Evolutionary conservation across 2,888 invertebrate species (phyloP).

Genomic region (Eupithecia centaureata): DNA sequence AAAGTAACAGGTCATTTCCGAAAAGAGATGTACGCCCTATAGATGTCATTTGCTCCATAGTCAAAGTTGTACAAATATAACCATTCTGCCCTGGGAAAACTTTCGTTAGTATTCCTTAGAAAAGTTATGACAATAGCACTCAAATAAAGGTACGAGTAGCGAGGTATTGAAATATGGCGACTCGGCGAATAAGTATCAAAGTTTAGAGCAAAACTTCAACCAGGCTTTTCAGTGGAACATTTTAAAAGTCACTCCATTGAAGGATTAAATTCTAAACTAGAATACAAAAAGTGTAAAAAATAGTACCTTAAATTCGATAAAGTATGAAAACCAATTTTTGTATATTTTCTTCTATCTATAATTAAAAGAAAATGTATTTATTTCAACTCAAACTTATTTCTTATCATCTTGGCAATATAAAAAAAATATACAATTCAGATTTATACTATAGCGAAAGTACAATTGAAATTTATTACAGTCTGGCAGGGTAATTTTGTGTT

Average conservation of each 20-base stretch:
- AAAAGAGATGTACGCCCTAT: neutral
- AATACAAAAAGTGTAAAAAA: too few species aligned
- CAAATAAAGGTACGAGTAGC: constrained; percentile 1
- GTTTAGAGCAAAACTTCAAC: constrained; percentile 55
- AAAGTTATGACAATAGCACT: constrained; percentile 2
- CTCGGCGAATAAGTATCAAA: constrained; percentile 51
- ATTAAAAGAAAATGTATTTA: too few species aligned
- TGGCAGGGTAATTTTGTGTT: too few species aligned
- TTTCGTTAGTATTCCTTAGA: neutral
- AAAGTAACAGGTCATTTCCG: neutral
- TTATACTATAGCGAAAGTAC: too few species aligned
- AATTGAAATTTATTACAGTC: too few species aligned
- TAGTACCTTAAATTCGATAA: too few species aligned
- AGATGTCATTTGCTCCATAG: neutral
- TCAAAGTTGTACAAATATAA: neutral
- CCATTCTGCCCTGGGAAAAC: neutral
- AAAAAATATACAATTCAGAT: too few species aligned
- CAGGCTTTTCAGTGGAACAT: constrained; percentile 44
- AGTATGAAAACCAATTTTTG: too few species aligned
- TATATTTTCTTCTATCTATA: too few species aligned
- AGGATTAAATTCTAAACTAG: constrained; percentile 44
- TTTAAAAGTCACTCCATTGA: neutral
- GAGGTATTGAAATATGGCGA: constrained; percentile 63
- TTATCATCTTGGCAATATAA: too few species aligned
- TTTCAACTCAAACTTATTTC: too few species aligned